Evolutionary conservation across 2,797 vertebrate species (phyloP).

Genomic region (Sylvia borin): DNA sequence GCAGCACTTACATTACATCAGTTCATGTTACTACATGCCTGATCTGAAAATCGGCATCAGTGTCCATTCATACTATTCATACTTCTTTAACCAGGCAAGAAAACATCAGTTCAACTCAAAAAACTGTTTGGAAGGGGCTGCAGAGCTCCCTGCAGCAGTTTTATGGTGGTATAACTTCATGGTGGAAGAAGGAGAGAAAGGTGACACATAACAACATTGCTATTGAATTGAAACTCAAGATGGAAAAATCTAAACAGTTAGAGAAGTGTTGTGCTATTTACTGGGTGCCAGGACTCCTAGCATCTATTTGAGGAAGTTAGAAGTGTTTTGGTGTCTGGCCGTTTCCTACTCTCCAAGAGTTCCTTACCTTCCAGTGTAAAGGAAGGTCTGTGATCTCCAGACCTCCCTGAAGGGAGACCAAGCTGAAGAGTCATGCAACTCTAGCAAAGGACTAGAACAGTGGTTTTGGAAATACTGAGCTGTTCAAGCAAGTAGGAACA

Average conservation of each 20-base stretch:
- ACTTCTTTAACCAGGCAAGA: neutral
- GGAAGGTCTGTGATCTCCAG: neutral
- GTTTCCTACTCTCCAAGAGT: neutral
- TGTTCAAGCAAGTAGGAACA: neutral
- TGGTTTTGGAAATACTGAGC: neutral
- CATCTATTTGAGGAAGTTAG: neutral
- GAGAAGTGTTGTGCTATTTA: neutral
- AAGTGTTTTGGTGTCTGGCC: neutral
- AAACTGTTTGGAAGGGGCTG: neutral
- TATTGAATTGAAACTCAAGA: neutral
- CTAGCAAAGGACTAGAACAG: neutral
- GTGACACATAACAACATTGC: neutral
- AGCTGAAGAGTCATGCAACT: neutral
- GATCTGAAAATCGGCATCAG: neutral
- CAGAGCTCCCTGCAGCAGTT: neutral
- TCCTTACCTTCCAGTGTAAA: neutral
- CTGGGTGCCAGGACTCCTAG: neutral
- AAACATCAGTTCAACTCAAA: neutral
- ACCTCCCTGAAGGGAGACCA: neutral
- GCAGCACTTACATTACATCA: neutral
- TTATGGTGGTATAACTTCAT: neutral
- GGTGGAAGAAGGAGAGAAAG: neutral
- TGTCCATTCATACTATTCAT: neutral
- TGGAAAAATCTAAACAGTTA: neutral
- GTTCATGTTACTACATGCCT: neutral